These are phyloP conservation scores for Actinemys pallida DNA, from an alignment of 2,113 vertebrate genomes.

Conservation along the genomic window DNA sequence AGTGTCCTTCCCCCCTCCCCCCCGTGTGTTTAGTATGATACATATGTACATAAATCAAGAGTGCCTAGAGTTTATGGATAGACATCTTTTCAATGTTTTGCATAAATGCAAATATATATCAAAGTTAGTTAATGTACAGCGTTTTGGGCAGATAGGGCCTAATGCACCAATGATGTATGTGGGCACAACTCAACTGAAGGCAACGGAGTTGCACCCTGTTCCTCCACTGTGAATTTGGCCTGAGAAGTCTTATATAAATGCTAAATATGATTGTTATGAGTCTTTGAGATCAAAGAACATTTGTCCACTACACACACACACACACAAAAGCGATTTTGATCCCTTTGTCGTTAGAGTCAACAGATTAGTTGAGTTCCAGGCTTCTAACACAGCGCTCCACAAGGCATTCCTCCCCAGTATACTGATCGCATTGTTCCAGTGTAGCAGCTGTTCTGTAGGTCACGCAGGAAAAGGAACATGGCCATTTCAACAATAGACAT, in stretches of 20 bases:
- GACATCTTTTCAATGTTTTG: neutral
- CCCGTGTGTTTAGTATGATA: neutral
- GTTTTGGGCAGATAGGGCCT: neutral
- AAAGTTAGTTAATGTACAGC: fast-evolving
- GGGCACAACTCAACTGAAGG: neutral
- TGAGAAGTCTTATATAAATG: neutral
- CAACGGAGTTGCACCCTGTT: fast-evolving
- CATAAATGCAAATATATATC: fast-evolving
- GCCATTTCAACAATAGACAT: neutral
- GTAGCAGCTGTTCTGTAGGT: fast-evolving
- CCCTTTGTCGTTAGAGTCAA: neutral
- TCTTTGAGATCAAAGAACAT: fast-evolving
- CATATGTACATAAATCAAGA: neutral
- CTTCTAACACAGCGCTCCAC: neutral
- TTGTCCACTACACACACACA: neutral
- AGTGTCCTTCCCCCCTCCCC: too few relatives aligned
- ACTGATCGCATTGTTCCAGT: neutral
- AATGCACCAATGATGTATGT: neutral
- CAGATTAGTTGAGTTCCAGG: neutral
- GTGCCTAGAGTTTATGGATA: neutral
- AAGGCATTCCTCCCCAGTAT: neutral
- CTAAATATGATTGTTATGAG: neutral
- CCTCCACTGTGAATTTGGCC: neutral
- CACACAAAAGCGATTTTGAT: neutral
- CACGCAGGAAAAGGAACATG: fast-evolving